Percentiles rank a stretch among this genome's conserved stretches.
These are phyloP conservation scores for Nasonovia ribisnigri DNA, from an alignment of 2,888 invertebrate species.

Conservation along the genomic window DNA sequence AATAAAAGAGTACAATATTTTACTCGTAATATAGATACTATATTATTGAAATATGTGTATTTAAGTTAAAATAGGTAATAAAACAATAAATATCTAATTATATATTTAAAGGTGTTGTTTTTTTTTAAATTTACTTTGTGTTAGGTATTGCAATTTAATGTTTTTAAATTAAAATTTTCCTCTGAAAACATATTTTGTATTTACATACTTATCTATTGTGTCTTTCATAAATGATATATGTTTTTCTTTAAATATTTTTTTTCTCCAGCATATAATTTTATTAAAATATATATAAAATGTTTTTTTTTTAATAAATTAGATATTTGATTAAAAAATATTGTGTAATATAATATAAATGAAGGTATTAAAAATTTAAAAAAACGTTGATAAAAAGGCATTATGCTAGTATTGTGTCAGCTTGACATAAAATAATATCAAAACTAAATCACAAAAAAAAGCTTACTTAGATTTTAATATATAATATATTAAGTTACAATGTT, in stretches of 20 bases:
- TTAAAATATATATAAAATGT: background rate
- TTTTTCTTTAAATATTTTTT: background rate
- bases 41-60: background rate
- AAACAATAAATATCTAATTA: background rate
- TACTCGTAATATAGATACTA: background rate
- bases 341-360: background rate
- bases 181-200: background rate
- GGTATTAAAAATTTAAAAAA: background rate
- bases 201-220: background rate
- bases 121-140: background rate
- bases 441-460: background rate
- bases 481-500: background rate
- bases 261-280: background rate
- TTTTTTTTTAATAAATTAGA: background rate
- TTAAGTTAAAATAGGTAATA: background rate
- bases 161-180: background rate
- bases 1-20: background rate
- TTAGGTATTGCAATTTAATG: background rate
- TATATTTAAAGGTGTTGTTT: background rate
- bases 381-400: background rate
- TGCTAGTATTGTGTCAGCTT: background rate
- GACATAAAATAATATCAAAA: background rate
- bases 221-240: background rate
- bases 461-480: background rate
- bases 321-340: background rate